These are phyloP conservation scores for Bradypus variegatus DNA, from an alignment of 2,797 vertebrate genomes.

Conservation along the genomic window DNA sequence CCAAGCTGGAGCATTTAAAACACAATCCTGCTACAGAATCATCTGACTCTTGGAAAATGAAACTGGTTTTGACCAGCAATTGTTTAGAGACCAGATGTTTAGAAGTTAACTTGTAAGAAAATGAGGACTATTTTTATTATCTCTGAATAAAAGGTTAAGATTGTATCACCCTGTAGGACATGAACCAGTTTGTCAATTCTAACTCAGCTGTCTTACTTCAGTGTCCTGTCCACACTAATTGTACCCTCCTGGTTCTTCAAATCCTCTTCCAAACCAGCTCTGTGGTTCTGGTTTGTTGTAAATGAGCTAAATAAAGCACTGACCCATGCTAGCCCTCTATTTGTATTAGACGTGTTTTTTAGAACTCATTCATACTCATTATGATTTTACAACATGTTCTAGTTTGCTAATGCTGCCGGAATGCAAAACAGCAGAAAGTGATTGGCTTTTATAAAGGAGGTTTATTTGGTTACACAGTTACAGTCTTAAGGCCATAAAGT, in stretches of 20 bases:
- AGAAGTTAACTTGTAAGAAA: too few relatives aligned
- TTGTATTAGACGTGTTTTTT: neutral
- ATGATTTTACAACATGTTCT: neutral
- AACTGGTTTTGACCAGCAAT: neutral
- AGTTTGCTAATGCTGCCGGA: too few relatives aligned
- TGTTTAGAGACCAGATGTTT: too few relatives aligned
- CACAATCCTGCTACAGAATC: too few relatives aligned
- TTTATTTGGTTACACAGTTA: too few relatives aligned
- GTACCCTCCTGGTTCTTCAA: fast-evolving
- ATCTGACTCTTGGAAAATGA: neutral
- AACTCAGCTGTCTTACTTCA: neutral
- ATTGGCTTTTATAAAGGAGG: too few relatives aligned
- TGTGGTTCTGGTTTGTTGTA: too few relatives aligned
- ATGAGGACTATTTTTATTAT: fast-evolving
- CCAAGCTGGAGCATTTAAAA: too few relatives aligned
- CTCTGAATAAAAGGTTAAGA: neutral
- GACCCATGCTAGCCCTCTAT: neutral
- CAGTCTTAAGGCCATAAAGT: too few relatives aligned
- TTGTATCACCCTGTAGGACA: fast-evolving
- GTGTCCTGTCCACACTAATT: fast-evolving
- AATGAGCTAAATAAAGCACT: neutral
- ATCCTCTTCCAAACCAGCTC: fast-evolving
- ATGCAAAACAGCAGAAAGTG: too few relatives aligned
- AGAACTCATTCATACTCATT: neutral
- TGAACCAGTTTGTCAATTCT: too few relatives aligned